Evolutionary conservation across 2,113 vertebrate species (phyloP).

Genomic region (Spheniscus mendiculus): DNA sequence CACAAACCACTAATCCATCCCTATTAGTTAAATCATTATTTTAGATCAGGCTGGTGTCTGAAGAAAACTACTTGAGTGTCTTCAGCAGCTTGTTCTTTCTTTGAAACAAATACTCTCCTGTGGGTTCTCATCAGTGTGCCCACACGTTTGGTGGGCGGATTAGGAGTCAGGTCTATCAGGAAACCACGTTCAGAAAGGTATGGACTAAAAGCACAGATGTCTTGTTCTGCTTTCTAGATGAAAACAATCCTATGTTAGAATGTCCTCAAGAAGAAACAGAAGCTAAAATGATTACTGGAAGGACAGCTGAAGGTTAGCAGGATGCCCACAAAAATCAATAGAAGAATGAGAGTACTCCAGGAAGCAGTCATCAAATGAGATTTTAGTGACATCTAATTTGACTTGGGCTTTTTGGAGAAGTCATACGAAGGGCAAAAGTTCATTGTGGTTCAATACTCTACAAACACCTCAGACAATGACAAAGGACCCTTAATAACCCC

Average conservation of each 20-base stretch:
- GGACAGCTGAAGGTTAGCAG: not conserved
- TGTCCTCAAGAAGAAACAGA: not conserved
- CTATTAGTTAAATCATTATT: not conserved
- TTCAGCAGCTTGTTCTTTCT: not conserved
- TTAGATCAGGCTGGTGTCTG: not conserved
- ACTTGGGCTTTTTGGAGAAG: not conserved
- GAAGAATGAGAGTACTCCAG: not conserved
- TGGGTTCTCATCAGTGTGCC: not conserved
- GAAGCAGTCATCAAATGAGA: not conserved
- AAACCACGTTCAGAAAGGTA: not conserved
- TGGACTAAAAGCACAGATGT: not conserved
- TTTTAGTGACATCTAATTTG: not conserved
- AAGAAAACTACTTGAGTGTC: not conserved
- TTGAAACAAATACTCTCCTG: not conserved
- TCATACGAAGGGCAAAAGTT: not conserved
- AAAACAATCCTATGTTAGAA: not conserved
- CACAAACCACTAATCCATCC: not conserved
- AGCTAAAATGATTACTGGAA: not conserved
- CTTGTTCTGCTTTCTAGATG: not conserved
- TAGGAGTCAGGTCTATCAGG: not conserved
- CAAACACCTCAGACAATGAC: not conserved
- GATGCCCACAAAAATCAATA: not conserved
- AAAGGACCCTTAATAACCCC: not conserved
- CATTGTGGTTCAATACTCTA: not conserved
- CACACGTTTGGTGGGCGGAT: accelerated